phyloP scores from a whole-genome alignment of 2,888 invertebrate species.

The Liopterus haemorrhoidalis region DNA sequence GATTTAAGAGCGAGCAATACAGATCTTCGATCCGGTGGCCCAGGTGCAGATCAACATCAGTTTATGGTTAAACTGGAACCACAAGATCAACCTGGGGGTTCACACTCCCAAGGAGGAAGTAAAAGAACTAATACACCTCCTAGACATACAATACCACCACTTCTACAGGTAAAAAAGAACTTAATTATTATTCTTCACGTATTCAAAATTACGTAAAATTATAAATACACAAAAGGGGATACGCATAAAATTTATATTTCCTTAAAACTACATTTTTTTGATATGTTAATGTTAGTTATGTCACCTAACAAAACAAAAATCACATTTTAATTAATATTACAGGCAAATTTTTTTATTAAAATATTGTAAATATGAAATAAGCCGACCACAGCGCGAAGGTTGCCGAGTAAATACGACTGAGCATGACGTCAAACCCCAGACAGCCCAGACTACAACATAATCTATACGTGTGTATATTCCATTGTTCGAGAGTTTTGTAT shows the following conservation, averaged over 20 bases:
- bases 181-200: neutral
- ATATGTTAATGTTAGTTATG: no score
- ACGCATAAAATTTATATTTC: neutral
- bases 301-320: no score
- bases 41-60: slow-evolving; percentile 35
- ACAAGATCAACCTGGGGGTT: slow-evolving; percentile 43
- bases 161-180: slow-evolving; percentile 66
- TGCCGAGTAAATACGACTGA: no score
- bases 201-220: neutral
- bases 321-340: no score
- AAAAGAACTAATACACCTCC: slow-evolving; percentile 31
- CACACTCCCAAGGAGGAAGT: slow-evolving; percentile 36
- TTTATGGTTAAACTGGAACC: slow-evolving; percentile 51
- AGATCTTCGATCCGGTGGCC: slow-evolving; percentile 44
- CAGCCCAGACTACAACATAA: no score
- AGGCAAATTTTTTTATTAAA: no score
- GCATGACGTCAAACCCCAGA: no score
- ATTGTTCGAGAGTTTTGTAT: no score
- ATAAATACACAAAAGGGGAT: neutral
- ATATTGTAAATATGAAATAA: no score
- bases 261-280: neutral
- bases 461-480: no score
- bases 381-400: no score
- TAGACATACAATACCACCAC: slow-evolving; percentile 52
- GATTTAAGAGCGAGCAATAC: slow-evolving; percentile 45